Evolutionary conservation across 2,888 invertebrate species (phyloP).

Genomic region (Colostygia pectinataria): DNA sequence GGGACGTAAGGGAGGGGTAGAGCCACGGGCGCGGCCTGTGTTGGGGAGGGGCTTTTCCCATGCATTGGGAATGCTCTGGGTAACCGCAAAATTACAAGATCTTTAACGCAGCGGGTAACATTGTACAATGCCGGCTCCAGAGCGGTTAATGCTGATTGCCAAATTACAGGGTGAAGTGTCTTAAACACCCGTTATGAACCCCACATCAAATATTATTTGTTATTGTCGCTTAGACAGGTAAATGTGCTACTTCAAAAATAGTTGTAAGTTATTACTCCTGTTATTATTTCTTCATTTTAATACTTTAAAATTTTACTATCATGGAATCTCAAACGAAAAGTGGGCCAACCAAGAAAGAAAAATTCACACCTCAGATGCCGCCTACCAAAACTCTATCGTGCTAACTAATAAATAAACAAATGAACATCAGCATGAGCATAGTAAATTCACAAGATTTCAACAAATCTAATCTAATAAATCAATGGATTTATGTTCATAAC

Average conservation of each 20-base stretch:
- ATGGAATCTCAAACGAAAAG: too few relatives aligned
- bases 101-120: conserved; percentile 61
- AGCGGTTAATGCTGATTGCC: conserved; percentile 63
- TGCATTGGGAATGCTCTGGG: too few relatives aligned
- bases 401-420: conserved; percentile 1
- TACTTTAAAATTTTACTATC: too few relatives aligned
- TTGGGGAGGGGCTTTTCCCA: too few relatives aligned
- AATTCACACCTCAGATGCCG: neutral
- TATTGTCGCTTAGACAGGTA: conserved; percentile 2
- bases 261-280: neutral
- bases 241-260: neutral
- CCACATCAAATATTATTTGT: conserved; percentile 34
- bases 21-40: too few relatives aligned
- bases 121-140: conserved; percentile 54
- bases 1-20: too few relatives aligned
- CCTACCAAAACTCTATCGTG: neutral
- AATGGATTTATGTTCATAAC: conserved; percentile 6
- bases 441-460: neutral
- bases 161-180: conserved; percentile 77
- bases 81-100: conserved; percentile 76
- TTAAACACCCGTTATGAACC: conserved; percentile 60
- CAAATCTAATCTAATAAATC: conserved; percentile 2
- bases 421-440: neutral
- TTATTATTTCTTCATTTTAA: neutral
- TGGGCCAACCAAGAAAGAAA: neutral